Conservation (phyloP, 2,888 invertebrate genomes). For the Polymixis flavicincta region DNA sequence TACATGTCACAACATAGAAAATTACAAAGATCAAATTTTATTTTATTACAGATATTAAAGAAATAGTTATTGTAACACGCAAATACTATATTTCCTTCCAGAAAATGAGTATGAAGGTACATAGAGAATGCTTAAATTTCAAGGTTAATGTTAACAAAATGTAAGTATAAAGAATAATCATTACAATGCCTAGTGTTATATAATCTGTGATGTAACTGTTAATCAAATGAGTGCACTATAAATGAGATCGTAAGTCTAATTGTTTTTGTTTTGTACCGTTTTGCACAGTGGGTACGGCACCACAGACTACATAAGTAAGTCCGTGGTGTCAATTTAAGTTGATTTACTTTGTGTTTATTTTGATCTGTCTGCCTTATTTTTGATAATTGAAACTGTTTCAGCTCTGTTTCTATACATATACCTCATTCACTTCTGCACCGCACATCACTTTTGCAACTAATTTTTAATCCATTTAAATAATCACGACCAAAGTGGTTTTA, state of each 20-base stretch:
- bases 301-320: slow-evolving; percentile 6
- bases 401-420: not conserved
- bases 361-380: not conserved
- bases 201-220: slow-evolving; percentile 48
- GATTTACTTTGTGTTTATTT: too few relatives aligned
- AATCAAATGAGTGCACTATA: slow-evolving; percentile 31
- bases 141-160: too few relatives aligned
- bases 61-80: too few relatives aligned
- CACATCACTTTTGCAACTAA: too few relatives aligned
- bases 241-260: slow-evolving; percentile 18
- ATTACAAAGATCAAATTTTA: too few relatives aligned
- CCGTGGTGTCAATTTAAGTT: not conserved
- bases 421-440: not conserved
- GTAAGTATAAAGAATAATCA: too few relatives aligned
- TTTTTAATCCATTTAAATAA: not conserved
- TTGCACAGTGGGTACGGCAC: not conserved
- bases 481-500: not conserved
- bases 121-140: too few relatives aligned
- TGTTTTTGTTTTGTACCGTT: slow-evolving; percentile 21
- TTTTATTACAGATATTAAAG: too few relatives aligned
- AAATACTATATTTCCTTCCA: too few relatives aligned
- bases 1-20: too few relatives aligned
- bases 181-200: slow-evolving; percentile 31
- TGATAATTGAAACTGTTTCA: not conserved
- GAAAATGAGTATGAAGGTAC: too few relatives aligned